A percentile compares a stretch with the other conserved stretches of the same genome.
These are phyloP conservation scores for Campylomormyrus numenius DNA, from an alignment of 2,113 vertebrate genomes.

Conservation along the genomic window DNA sequence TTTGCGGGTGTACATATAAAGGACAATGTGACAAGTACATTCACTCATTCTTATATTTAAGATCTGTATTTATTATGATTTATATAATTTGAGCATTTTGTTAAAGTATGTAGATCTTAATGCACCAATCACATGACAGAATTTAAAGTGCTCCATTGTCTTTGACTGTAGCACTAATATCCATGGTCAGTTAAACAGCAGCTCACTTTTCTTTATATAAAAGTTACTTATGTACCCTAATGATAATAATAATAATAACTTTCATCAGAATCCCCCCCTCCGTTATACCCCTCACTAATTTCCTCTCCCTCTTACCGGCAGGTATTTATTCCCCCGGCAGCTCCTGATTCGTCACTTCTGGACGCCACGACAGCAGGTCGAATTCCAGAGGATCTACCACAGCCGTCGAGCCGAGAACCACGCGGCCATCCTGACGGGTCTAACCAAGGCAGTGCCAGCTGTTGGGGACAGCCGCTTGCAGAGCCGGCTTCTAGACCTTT, in stretches of 20 bases:
- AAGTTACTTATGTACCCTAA: neutral
- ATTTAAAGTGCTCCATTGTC: neutral
- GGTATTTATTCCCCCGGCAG: slow-evolving; percentile 89
- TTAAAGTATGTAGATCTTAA: neutral
- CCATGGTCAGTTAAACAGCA: neutral
- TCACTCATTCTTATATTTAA: neutral
- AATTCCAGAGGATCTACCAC: slow-evolving; percentile 70
- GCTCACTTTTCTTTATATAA: neutral
- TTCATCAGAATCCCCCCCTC: neutral
- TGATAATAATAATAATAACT: neutral
- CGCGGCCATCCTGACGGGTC: slow-evolving; percentile 47
- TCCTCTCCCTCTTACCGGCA: slow-evolving; percentile 36
- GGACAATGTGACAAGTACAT: neutral
- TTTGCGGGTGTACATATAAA: neutral
- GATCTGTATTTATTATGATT: neutral
- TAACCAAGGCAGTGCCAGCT: slow-evolving; percentile 42
- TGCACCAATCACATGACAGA: neutral
- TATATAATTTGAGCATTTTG: neutral
- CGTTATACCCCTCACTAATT: neutral
- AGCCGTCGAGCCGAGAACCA: slow-evolving; percentile 53
- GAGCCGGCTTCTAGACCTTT: slow-evolving; percentile 60
- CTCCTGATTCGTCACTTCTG: slow-evolving; percentile 83
- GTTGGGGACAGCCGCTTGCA: slow-evolving; percentile 53
- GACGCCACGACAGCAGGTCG: slow-evolving; percentile 70
- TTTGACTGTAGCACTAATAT: neutral